Base-by-base conservation (phyloP, 23 tunicate genomes). In the Ascidia mentula region DNA sequence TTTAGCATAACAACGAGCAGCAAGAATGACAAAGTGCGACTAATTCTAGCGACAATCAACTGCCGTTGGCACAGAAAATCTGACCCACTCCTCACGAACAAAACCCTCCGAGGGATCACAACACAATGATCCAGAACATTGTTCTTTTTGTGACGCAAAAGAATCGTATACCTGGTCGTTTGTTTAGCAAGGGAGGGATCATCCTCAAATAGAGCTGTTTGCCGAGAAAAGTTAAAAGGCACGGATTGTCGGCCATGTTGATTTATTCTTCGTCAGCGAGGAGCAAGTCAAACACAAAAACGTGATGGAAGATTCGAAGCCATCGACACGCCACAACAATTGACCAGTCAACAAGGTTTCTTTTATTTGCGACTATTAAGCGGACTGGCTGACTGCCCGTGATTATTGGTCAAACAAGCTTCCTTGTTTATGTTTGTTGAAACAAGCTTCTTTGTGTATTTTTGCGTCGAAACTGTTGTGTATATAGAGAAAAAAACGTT, bases 161-260 rank as follows among this genome's bases (percentile, higher is more conserved):
- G 22, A 5, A 53, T 28, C 22, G 65, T 53, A 26, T 26, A 28
- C 65, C 65, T 53, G 65, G 65, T 53, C 22, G 65, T 53, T 53
- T 53, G 65, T 53, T 53, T 53, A 53, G 65, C 65, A 53, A 53
- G 24, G 65, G 65, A 20, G 65, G 65, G 65, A 53, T 53, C 65
- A 53, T 53, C 65, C 65, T 53, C 65, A 53, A 53, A 53, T 28
- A 53, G 65, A 53, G 65, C 65, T 20, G 13, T 5, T 53, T 53
- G 1, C 22, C 22, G 65, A 53, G 24, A 53, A 53, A 53, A 53
- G 2, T 5, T 53, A 20, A 1, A 3, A 1, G 7, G 65, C 65
- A 3, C 65, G 28, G 28, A n/a, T 28, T 53, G 65, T 53, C 65
- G 65, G 13, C 65, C 12, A 53, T 53, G 65, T 53, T 53, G 65